phyloP scores from a whole-genome alignment of 2,888 invertebrate genomes.

The Lasioglossum malachurum region DNA sequence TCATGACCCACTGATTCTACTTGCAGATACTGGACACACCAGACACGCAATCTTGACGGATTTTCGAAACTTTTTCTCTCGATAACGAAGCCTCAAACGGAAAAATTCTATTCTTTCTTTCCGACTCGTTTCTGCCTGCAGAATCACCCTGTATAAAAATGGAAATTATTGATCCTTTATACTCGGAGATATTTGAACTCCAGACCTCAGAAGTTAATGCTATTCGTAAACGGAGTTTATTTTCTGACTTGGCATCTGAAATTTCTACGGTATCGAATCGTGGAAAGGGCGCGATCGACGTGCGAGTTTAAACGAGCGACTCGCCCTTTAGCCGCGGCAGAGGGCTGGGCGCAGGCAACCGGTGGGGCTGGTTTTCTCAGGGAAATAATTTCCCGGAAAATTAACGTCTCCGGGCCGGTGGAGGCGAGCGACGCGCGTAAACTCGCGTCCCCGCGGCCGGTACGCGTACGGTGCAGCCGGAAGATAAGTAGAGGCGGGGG shows the following conservation, averaged over 20 bases:
- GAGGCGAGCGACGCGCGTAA: conserved; percentile 60
- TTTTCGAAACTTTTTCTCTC: background rate
- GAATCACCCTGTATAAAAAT: background rate
- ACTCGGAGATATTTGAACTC: too few species aligned
- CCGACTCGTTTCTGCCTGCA: background rate
- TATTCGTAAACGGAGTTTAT: background rate
- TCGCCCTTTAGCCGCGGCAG: background rate
- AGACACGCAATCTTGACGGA: background rate
- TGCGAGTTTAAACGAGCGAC: conserved; percentile 6
- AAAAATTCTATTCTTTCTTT: background rate
- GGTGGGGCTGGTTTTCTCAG: conserved; percentile 66
- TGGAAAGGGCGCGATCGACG: background rate
- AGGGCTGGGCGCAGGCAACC: conserved; percentile 6
- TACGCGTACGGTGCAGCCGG: conserved; percentile 59
- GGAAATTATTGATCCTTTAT: background rate
- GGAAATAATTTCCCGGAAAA: conserved; percentile 81
- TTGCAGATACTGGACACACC: background rate
- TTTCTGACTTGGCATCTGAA: background rate
- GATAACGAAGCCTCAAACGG: background rate
- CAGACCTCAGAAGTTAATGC: background rate
- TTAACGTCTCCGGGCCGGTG: conserved; percentile 74
- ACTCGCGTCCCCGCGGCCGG: conserved; percentile 50
- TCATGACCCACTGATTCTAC: background rate
- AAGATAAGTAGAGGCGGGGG: conserved; percentile 62
- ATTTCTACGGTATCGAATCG: background rate